Evolutionary conservation across 2,888 invertebrate genomes (phyloP), one percentile per base, ranked within the genome.

Genomic region (Acronicta alni): DNA sequence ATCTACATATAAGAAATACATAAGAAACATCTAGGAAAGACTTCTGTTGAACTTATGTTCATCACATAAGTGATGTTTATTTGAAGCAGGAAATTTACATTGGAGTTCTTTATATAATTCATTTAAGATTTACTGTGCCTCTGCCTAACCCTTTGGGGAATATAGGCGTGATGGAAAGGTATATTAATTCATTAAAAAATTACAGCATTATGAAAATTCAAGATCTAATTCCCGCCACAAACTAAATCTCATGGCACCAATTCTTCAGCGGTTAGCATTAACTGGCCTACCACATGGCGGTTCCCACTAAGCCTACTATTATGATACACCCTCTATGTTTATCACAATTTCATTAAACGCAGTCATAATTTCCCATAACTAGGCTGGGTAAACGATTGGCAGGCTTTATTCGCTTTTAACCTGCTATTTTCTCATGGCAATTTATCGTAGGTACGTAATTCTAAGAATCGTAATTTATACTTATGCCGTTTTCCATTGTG

Each of bases 281-380:
- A 18, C 55, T 37, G 55, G 46, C 48, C 57, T 18, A 45, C 47
- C 90, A 89, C 82, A 81, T 89, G 90, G 65, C 76, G 46, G 44
- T 89, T 90, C 91, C 81, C 90, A 90, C 78, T 68, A 68, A 67
- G 63, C 71, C 79, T 68, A 66, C 78, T 72, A 89, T 90, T 89
- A 90, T 71, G 73, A 72, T 61, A 77, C 74, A 72, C 59, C 72
- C 75, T 64, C 78, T 79, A 80, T 83, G 83, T 84, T 88, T 87
- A 88, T 89, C 86, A 88, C 82, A 81, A 86, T 90, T 89, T 85
- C 83, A 89, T 91, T 89, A 87, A 82, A 83, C 74, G 75, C 75
- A 77, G 62, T 79, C 79, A 78, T 80, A 76, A 77, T 84, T 82
- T 77, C 75, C 64, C 60, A 80, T 88, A 87, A 90, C 88, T 78